These are phyloP conservation scores for Melitaea athalia DNA, from an alignment of 2,888 invertebrate species.

Conservation along the genomic window DNA sequence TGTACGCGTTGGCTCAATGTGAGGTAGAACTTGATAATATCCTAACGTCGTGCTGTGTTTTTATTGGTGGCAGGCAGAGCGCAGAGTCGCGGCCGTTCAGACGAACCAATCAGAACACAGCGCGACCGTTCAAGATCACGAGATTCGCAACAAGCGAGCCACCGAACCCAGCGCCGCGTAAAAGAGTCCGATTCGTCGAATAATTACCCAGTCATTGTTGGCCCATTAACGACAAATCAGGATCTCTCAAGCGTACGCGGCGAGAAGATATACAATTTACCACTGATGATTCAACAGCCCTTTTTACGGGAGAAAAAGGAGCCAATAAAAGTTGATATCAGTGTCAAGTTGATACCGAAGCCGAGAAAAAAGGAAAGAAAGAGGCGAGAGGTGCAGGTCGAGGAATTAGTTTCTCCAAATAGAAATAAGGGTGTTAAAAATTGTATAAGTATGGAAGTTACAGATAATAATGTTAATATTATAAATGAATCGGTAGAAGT, in stretches of 20 bases:
- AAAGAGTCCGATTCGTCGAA: constrained; percentile 83
- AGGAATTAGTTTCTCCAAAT: constrained; percentile 57
- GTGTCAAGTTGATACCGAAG: constrained; percentile 88
- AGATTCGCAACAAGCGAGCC: constrained; percentile 62
- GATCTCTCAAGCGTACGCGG: constrained; percentile 72
- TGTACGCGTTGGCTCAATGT: constrained; percentile 36
- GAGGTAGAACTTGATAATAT: constrained; percentile 41
- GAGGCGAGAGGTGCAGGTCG: constrained; percentile 59
- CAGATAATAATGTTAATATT: constrained; percentile 64
- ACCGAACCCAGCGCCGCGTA: constrained; percentile 75
- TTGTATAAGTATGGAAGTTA: constrained; percentile 75
- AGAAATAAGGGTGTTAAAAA: constrained; percentile 65
- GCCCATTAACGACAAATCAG: constrained; percentile 78
- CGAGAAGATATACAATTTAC: constrained; percentile 74
- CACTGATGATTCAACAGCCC: constrained; percentile 82
- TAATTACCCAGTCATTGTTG: constrained; percentile 76
- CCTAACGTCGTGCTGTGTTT: constrained; percentile 83
- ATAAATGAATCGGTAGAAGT: constrained; percentile 65
- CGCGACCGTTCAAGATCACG: constrained; percentile 74
- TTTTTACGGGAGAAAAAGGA: constrained; percentile 85
- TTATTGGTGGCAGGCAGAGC: constrained; percentile 82
- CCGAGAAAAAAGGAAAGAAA: constrained; percentile 73
- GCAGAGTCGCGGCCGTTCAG: constrained; percentile 80
- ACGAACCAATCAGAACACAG: constrained; percentile 83
- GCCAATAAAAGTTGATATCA: constrained; percentile 90